These are phyloP conservation scores for Aldrovandia affinis DNA, from an alignment of 2,797 vertebrate species.

Conservation along the genomic window DNA sequence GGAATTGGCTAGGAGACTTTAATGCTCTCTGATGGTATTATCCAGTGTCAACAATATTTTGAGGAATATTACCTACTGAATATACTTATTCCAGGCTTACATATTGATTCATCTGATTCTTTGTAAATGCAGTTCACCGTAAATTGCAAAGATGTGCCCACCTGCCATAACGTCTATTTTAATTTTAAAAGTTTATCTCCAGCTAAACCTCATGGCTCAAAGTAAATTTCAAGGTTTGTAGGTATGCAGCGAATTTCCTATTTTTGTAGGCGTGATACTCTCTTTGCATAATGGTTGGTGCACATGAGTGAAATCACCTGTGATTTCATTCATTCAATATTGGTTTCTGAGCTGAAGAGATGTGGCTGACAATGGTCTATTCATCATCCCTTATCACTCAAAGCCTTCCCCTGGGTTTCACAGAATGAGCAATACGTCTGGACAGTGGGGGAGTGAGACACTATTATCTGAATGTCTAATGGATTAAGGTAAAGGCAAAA, in stretches of 20 bases:
- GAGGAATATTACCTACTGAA: not conserved
- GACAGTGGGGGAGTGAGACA: slow-evolving; percentile 35
- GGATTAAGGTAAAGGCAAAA: slow-evolving; percentile 62
- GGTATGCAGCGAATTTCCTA: not conserved
- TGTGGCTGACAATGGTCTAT: slow-evolving; percentile 8
- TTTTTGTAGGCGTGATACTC: not conserved
- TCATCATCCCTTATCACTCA: slow-evolving; percentile 28
- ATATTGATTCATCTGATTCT: not conserved
- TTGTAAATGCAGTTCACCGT: not conserved
- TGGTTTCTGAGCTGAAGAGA: slow-evolving; percentile 5
- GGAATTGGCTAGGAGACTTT: not conserved
- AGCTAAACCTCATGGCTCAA: not conserved
- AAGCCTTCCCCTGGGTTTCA: not conserved
- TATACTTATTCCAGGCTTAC: not conserved
- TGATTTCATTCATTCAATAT: slow-evolving; percentile 4
- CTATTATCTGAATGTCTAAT: slow-evolving; percentile 60
- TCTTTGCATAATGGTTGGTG: slow-evolving; percentile 10
- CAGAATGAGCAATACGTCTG: not conserved
- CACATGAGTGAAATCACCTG: not conserved
- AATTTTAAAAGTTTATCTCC: not conserved
- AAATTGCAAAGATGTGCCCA: not conserved
- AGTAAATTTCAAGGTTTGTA: not conserved
- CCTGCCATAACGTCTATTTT: not conserved
- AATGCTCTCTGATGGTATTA: not conserved
- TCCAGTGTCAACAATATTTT: not conserved